Evolutionary conservation across 2,113 vertebrate genomes (phyloP), one percentile per base, ranked within the genome.

Genomic region (Noturus placidus): DNA sequence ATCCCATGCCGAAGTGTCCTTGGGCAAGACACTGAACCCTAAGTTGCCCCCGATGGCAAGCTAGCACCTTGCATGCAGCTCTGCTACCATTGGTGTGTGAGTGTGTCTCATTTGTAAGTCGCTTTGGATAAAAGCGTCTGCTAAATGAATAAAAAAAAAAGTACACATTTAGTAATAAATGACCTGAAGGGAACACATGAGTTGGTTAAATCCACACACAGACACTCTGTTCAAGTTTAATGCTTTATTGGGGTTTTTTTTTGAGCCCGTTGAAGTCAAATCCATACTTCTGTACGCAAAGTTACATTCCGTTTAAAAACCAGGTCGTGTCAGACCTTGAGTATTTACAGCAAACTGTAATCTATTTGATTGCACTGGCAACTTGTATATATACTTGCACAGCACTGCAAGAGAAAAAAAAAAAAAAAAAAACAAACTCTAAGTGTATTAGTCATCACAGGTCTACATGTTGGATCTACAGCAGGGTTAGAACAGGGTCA

Each of bases 401-500:
- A 90, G 86, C 76, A 78, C 76, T 27, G 52, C 54, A 85, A 70
- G 82, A 85, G 86, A 70, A 83, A 86, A 54, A 33, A 22, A 56
- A 46, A 76, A 25, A 25, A 46, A 76, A 76, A 20, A 10, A 80
- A 33, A 38, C 13, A 76, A 30, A 46, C 74, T 33, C 82, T 78
- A 84, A 85, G 50, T 50, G 87, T 76, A 87, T 89, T 84, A 98
- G 95, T 97, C 96, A 97, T 97, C 97, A 99, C 97, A 98, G 96
- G 96, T 97, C 97, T 94, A 96, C 96, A 85, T 96, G 96, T 97
- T 96, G 96, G 97, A 93, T 95, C 93, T 95, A 97, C 97, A 97
- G 96, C 96, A 93, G 93, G 97, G 98, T 98, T 96, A 98, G 97
- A 94, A 96, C 96, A 96, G 94, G 95, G 95, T 96, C 96, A 97